These are phyloP conservation scores for Lepus americanus DNA, from an alignment of 2,113 vertebrate species.

Conservation along the genomic window DNA sequence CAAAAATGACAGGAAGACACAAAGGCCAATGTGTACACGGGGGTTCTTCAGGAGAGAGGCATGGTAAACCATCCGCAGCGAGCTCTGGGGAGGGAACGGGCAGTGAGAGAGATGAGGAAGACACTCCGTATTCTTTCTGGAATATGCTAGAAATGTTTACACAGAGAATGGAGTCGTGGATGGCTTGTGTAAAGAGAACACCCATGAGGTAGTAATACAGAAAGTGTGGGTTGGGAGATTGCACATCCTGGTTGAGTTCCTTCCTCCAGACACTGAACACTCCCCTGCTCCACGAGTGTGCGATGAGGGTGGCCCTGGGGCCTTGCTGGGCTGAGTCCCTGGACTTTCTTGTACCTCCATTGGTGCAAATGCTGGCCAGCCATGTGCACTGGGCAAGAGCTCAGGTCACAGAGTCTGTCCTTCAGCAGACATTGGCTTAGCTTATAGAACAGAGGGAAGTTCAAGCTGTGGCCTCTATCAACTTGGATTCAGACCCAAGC, in stretches of 20 bases:
- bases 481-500: neutral
- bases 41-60: neutral
- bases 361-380: neutral
- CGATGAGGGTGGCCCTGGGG: neutral
- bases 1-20: neutral
- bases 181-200: neutral
- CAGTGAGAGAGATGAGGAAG: neutral
- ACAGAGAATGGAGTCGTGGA: rapidly evolving
- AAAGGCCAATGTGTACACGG: rapidly evolving
- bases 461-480: too few species aligned
- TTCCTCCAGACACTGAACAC: neutral
- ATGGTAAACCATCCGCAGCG: too few species aligned
- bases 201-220: neutral
- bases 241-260: neutral
- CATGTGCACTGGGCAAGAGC: rapidly evolving
- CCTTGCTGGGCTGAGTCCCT: too few species aligned
- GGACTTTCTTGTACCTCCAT: neutral
- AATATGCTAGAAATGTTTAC: neutral
- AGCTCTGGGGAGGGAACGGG: neutral
- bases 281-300: neutral
- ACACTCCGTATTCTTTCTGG: neutral
- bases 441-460: neutral
- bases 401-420: rapidly evolving
- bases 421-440: rapidly evolving
- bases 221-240: too few species aligned